Conservation (phyloP, 2,113 vertebrate genomes). For the Bagarius yarrelli region DNA sequence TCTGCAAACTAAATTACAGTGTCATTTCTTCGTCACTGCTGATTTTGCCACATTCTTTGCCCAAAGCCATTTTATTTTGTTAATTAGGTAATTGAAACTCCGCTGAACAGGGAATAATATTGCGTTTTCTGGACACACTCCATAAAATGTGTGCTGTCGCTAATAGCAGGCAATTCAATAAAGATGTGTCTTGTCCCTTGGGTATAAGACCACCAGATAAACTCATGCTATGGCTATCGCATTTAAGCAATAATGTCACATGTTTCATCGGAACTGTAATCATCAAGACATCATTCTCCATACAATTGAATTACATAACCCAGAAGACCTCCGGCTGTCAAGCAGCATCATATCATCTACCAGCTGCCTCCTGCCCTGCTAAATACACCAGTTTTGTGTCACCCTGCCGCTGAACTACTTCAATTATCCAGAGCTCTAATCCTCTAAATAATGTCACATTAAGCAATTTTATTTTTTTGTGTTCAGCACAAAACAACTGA, state of each 20-base stretch:
- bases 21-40: background rate
- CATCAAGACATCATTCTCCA: background rate
- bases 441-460: constrained; percentile 49
- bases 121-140: background rate
- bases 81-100: background rate
- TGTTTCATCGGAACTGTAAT: background rate
- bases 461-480: constrained; percentile 49
- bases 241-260: constrained; percentile 17
- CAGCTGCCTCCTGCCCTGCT: constrained; percentile 14
- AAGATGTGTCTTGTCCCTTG: no score
- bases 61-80: background rate
- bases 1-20: background rate
- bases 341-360: background rate
- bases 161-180: background rate
- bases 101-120: background rate
- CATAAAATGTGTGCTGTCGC: background rate
- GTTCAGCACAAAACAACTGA: constrained; percentile 14
- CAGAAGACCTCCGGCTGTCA: constrained; percentile 24
- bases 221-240: background rate
- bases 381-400: constrained; percentile 40
- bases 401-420: constrained; percentile 43
- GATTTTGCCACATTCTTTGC: background rate
- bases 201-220: background rate
- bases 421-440: constrained; percentile 55
- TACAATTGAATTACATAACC: constrained; percentile 59